Conservation (phyloP, 2,113 vertebrate genomes). For the Thomomys bottae region DNA sequence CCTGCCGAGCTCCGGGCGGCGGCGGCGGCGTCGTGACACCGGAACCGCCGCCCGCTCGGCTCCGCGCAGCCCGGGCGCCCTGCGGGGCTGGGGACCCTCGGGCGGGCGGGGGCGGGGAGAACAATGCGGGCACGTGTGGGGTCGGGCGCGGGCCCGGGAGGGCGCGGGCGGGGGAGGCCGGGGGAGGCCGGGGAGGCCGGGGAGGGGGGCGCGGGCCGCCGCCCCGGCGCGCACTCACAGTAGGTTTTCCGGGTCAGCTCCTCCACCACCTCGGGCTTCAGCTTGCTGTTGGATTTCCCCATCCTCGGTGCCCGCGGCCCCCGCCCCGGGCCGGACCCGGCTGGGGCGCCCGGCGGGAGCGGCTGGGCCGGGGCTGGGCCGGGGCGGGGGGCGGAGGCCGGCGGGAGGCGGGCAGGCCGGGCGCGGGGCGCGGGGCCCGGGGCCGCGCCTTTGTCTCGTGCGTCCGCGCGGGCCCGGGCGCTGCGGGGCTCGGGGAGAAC, state of each 20-base stretch:
- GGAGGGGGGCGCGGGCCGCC: not conserved
- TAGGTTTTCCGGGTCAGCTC: slow-evolving; percentile 96
- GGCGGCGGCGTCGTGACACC: too few relatives aligned
- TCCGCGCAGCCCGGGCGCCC: not conserved
- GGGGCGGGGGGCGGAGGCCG: slow-evolving; percentile 14
- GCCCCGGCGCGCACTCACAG: slow-evolving; percentile 90
- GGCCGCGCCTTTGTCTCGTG: slow-evolving; percentile 61
- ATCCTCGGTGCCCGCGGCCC: slow-evolving; percentile 83
- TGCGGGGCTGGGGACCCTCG: not conserved
- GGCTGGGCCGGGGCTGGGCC: slow-evolving; percentile 55
- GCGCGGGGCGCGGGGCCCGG: slow-evolving; percentile 36
- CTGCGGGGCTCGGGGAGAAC: not conserved
- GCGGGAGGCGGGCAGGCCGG: slow-evolving; percentile 57
- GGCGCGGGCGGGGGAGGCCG: not conserved
- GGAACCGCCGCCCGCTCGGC: slow-evolving; percentile 4
- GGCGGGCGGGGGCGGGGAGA: not conserved
- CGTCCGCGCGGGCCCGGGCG: not conserved
- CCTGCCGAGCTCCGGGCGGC: too few relatives aligned
- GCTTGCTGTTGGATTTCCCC: slow-evolving; percentile 97
- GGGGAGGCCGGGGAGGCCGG: not conserved
- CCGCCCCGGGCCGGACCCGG: slow-evolving; percentile 63
- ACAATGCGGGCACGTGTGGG: slow-evolving; percentile 72
- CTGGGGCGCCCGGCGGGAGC: slow-evolving; percentile 59
- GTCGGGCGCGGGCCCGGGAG: not conserved
- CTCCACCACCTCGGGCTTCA: slow-evolving; percentile 96